Percentiles rank a stretch among this genome's conserved stretches.
These are phyloP conservation scores for Brachyistius frenatus DNA, from an alignment of 2,113 vertebrate species.

Conservation along the genomic window DNA sequence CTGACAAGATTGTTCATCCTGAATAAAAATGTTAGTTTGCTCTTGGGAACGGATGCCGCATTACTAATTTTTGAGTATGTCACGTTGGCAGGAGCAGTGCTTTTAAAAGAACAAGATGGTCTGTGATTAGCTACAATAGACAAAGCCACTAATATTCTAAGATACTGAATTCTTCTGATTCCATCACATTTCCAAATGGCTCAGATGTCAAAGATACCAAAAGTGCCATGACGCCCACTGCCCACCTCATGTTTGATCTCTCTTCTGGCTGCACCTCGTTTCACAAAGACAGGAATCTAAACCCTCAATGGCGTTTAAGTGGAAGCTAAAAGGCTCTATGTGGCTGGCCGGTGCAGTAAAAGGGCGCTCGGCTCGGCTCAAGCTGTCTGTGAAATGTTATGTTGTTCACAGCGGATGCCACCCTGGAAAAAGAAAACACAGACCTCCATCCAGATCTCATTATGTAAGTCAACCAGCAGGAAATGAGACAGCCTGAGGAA, in stretches of 20 bases:
- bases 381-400: conserved; percentile 29
- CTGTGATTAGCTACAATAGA: no score
- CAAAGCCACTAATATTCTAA: no score
- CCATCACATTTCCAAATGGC: conserved; percentile 11
- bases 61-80: no score
- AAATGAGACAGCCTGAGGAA: conserved; percentile 70
- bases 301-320: background rate
- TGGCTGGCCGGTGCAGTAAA: conserved; percentile 8
- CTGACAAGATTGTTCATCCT: no score
- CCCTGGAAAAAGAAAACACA: conserved; percentile 55
- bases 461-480: conserved; percentile 67
- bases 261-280: background rate
- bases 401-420: conserved; percentile 58
- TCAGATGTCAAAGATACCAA: conserved; percentile 11
- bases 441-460: conserved; percentile 62
- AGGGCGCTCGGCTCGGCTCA: conserved; percentile 19
- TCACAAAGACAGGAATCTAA: conserved; percentile 9
- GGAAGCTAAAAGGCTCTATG: conserved; percentile 30
- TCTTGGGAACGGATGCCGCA: no score
- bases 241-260: conserved; percentile 18
- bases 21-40: no score
- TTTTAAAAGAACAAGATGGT: no score
- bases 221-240: background rate
- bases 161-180: conserved; percentile 3
- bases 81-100: no score